Conservation (phyloP, 1,140 invertebrate genomes). For the Drosophila murphyi region DNA sequence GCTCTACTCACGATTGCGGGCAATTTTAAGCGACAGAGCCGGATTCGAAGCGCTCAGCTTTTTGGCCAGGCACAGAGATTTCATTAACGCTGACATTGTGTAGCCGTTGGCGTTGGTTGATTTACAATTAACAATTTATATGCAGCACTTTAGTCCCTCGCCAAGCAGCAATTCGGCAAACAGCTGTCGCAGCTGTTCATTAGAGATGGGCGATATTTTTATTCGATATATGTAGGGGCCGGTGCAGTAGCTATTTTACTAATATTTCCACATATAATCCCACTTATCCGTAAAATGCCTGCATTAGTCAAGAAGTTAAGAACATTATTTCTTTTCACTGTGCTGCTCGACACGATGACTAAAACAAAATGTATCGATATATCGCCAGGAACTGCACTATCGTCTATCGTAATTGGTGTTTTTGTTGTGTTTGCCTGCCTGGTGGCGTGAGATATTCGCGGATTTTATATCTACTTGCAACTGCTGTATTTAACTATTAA, state of each 20-base stretch:
- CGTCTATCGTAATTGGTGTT: constrained; percentile 39
- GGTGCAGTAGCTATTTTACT: no score
- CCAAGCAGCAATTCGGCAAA: constrained; percentile 40
- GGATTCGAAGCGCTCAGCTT: constrained; percentile 63
- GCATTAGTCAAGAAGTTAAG: no score
- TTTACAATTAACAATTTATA: constrained; percentile 37
- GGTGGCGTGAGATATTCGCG: constrained; percentile 40
- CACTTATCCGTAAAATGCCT: no score
- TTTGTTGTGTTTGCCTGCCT: constrained; percentile 41
- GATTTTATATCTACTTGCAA: constrained; percentile 34
- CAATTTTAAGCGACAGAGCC: constrained; percentile 49
- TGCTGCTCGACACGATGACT: neutral
- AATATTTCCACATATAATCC: neutral
- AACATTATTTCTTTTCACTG: no score
- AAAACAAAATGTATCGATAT: constrained; percentile 21
- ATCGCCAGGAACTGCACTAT: neutral
- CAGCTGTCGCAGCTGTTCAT: constrained; percentile 43
- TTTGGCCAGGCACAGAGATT: constrained; percentile 58
- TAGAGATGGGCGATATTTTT: constrained; percentile 24
- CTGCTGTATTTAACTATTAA: constrained; percentile 28
- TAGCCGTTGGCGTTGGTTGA: constrained; percentile 20
- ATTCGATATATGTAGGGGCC: neutral
- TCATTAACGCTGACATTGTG: constrained; percentile 71
- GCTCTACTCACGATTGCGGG: constrained; percentile 63
- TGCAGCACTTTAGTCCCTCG: constrained; percentile 24